Evolutionary conservation across 53 echinoderm and acorn worm genomes (phyloP).

Genomic region (Actinopyga echinites): DNA sequence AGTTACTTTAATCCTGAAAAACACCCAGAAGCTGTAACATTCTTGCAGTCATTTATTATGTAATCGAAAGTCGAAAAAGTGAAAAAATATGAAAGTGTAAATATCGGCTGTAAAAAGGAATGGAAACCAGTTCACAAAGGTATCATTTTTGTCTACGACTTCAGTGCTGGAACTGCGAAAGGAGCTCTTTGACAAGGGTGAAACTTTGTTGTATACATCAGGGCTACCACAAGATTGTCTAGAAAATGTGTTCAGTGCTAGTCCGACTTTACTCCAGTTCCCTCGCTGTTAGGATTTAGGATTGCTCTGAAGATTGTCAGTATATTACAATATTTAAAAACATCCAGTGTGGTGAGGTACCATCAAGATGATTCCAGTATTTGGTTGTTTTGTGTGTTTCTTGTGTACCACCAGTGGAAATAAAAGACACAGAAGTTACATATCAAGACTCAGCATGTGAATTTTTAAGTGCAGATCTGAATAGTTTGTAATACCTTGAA

Average conservation of each 20-base stretch:
- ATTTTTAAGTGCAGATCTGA: slow-evolving; percentile 32
- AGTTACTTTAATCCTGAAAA: slow-evolving; percentile 55
- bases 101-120: slow-evolving; percentile 9
- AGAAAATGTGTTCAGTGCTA: slow-evolving; percentile 52
- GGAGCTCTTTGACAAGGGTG: slow-evolving; percentile 41
- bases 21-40: slow-evolving; percentile 35
- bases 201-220: slow-evolving; percentile 50
- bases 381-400: slow-evolving; percentile 42
- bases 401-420: neutral
- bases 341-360: slow-evolving; percentile 55
- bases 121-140: slow-evolving; percentile 70
- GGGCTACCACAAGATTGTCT: slow-evolving; percentile 60
- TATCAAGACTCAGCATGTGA: neutral
- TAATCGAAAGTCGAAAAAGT: slow-evolving; percentile 29
- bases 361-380: slow-evolving; percentile 57
- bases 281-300: slow-evolving; percentile 59
- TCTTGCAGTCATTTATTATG: slow-evolving; percentile 31
- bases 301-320: slow-evolving; percentile 63
- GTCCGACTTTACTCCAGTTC: slow-evolving; percentile 56
- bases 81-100: no score
- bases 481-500: slow-evolving; percentile 59
- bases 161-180: slow-evolving; percentile 44
- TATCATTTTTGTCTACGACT: slow-evolving; percentile 45
- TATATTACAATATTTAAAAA: slow-evolving; percentile 48
- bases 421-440: neutral